phyloP scores from a whole-genome alignment of 2,888 invertebrate genomes.

The Smittia aterrima region DNA sequence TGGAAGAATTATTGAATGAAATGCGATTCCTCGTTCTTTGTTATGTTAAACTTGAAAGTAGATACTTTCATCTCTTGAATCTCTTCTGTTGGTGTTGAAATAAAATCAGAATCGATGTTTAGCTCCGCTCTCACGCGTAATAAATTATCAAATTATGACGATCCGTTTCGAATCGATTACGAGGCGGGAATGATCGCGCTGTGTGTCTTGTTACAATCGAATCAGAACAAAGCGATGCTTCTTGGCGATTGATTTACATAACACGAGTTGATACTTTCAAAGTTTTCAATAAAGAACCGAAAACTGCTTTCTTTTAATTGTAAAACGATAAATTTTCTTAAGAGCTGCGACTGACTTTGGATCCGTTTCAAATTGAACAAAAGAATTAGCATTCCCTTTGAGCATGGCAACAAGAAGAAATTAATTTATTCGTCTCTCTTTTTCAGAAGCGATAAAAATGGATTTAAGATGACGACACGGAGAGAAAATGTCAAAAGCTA shows the following conservation, averaged over 20 bases:
- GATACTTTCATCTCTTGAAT: neutral
- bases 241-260: neutral
- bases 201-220: slow-evolving; percentile 4
- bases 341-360: neutral
- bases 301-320: slow-evolving; percentile 17
- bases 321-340: neutral
- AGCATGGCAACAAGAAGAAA: neutral
- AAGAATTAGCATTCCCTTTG: neutral
- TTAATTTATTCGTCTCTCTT: slow-evolving; percentile 3
- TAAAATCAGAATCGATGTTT: neutral
- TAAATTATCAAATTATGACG: slow-evolving; percentile 25
- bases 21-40: slow-evolving; percentile 6
- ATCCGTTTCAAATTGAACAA: neutral
- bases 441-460: neutral
- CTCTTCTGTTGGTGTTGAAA: slow-evolving; percentile 22
- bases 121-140: neutral
- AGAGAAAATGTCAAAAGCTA: too few relatives aligned
- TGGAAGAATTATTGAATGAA: slow-evolving; percentile 16
- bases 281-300: slow-evolving; percentile 2
- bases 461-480: too few relatives aligned
- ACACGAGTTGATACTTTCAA: neutral
- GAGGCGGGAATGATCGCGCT: neutral
- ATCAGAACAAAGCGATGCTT: neutral
- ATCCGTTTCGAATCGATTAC: neutral
- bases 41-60: neutral